Percentiles rank a stretch among this genome's conserved stretches.
These are phyloP conservation scores for Rhogogaster chlorosoma DNA, from an alignment of 2,888 invertebrate genomes.

Conservation along the genomic window DNA sequence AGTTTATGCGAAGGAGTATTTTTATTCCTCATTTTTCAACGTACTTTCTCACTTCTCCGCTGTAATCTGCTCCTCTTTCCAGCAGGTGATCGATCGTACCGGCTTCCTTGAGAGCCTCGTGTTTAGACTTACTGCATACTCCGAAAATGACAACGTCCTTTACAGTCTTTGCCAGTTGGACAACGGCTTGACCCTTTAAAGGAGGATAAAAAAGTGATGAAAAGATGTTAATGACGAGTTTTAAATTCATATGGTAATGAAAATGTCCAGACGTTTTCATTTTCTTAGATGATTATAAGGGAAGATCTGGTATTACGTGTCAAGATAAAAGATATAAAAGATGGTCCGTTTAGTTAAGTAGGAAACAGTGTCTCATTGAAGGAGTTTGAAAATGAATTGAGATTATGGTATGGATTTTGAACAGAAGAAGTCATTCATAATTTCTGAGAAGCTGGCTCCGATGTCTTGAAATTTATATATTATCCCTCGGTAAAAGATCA, in stretches of 20 bases:
- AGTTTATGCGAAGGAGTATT: background rate
- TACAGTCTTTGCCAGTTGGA: slow-evolving; percentile 89
- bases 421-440: slow-evolving; percentile 72
- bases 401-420: slow-evolving; percentile 62
- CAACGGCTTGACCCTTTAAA: slow-evolving; percentile 91
- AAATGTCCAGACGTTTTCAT: background rate
- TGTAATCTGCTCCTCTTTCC: slow-evolving; percentile 90
- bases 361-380: slow-evolving; percentile 26
- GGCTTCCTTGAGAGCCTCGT: slow-evolving; percentile 88
- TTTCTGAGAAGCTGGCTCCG: slow-evolving; percentile 65
- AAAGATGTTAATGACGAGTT: background rate
- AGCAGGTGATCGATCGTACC: slow-evolving; percentile 87
- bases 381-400: slow-evolving; percentile 17
- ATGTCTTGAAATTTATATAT: slow-evolving; percentile 32
- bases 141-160: slow-evolving; percentile 91
- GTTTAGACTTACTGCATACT: slow-evolving; percentile 91
- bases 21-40: slow-evolving; percentile 66
- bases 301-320: background rate
- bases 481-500: background rate
- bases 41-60: slow-evolving; percentile 91
- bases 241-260: background rate
- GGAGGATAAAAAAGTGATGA: background rate
- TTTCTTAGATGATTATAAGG: background rate
- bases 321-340: background rate
- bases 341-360: background rate